phyloP scores from a whole-genome alignment of 2,113 vertebrate genomes.

The Drymodes brunneopygia region DNA sequence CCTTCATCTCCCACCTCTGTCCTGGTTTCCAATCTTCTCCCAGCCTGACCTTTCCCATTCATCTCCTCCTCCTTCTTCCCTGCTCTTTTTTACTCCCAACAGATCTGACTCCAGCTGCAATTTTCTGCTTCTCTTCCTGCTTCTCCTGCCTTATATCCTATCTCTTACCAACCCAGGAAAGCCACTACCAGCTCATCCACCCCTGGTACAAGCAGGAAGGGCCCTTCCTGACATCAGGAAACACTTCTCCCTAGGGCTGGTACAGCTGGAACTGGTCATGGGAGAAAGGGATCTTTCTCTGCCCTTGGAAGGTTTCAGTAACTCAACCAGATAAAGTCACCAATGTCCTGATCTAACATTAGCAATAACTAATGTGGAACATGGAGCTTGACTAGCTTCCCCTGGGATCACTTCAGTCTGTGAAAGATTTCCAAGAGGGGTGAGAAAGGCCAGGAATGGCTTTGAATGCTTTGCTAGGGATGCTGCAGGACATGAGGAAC shows the following conservation, averaged over 20 bases:
- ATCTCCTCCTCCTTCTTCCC: background rate
- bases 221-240: background rate
- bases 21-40: background rate
- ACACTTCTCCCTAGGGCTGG: background rate
- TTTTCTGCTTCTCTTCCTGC: background rate
- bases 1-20: background rate
- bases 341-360: background rate
- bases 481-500: background rate
- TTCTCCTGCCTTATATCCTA: background rate
- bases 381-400: background rate
- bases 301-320: background rate
- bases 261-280: background rate
- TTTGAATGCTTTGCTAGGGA: background rate
- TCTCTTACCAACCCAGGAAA: background rate
- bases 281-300: background rate
- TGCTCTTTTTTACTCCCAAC: background rate
- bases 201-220: background rate
- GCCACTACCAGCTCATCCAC: background rate
- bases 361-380: conserved; percentile 8
- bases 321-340: background rate
- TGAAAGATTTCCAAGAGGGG: background rate
- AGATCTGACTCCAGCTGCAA: background rate
- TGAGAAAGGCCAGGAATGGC: background rate
- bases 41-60: background rate
- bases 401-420: background rate